phyloP scores from a whole-genome alignment of 2,888 invertebrate genomes.

The Bimastos eiseni region DNA sequence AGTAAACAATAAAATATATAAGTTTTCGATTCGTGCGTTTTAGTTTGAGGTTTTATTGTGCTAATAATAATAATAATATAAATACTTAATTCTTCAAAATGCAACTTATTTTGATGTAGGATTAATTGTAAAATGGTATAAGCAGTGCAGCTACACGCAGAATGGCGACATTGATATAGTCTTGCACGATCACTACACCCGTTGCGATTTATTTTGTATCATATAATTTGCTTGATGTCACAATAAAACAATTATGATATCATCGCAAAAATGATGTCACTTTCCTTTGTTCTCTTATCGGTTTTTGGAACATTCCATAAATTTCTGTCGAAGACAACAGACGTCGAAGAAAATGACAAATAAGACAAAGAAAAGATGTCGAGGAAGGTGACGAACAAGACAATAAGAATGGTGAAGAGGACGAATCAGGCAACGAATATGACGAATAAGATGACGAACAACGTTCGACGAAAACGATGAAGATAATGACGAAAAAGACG shows the following conservation, averaged over 20 bases:
- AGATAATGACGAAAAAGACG: no score
- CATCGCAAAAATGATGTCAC: neutral
- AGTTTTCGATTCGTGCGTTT: no score
- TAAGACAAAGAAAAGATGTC: no score
- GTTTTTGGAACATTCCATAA: no score
- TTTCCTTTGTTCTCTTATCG: neutral
- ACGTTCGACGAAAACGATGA: no score
- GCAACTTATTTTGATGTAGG: neutral
- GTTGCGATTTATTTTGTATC: neutral
- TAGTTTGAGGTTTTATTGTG: neutral
- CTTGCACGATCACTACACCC: neutral
- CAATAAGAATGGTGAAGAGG: no score
- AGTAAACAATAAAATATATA: no score
- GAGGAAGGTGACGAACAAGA: no score
- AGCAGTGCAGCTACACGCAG: neutral
- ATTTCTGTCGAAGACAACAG: no score
- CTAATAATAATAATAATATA: no score
- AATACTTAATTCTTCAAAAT: neutral
- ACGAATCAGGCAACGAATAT: neutral
- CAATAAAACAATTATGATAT: neutral
- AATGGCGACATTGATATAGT: neutral
- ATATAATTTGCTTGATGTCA: neutral
- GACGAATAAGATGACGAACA: no score
- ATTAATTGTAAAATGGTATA: neutral
- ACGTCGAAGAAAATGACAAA: no score